Base-by-base conservation (phyloP, 2,888 invertebrate genomes). In the Cryptocephalus primarius region DNA sequence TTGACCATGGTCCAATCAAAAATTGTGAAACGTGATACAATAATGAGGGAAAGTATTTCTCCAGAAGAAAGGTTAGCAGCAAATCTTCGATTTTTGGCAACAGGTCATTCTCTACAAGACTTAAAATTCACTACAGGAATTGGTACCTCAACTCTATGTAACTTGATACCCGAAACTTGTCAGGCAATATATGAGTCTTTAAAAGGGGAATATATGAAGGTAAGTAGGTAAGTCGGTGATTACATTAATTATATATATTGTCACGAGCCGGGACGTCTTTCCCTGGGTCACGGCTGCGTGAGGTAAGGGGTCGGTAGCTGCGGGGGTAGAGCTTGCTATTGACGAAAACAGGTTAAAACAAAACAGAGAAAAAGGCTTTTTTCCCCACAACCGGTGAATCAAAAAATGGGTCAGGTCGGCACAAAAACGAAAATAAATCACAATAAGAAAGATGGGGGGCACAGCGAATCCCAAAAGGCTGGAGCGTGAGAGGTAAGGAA, bases 151-250 rank as follows among this genome's bases (percentile, higher is more conserved):
- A 36, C 43, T 9, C 22, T 46, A 6, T 42, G 46, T 32, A 36
- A 41, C 4, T 45, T 49, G 39, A 22, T 46, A 12, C 36, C 39
- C 12, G 49, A 48, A 32, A 46, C 49, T 9, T 46, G 46, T 40
- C 39, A 38, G 32, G 49, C 49, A 40, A 49, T 49, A 13, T 22
- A 22, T 33, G 39, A 33, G 11, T 42, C 22, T 33, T 44, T 49
- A 11, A 46, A 49, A 12, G 38, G 12, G 32, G 39, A 40, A 40
- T 46, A 46, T 32, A 46, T 49, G 14, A 46, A 46, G 46, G 46
- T 49, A 32, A 32, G 44, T 41, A 46, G 46, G 46, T 49, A 32
- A 32, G 44, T 41, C 22, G 22, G 22, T 22, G 22, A 22, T 22
- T 22, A 22, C 6, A 22, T 34, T 34, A 34, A 9, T 34, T 34